phyloP scores from a whole-genome alignment of 35 echinoderm and acorn worm genomes.

The Eucidaris tribuloides region DNA sequence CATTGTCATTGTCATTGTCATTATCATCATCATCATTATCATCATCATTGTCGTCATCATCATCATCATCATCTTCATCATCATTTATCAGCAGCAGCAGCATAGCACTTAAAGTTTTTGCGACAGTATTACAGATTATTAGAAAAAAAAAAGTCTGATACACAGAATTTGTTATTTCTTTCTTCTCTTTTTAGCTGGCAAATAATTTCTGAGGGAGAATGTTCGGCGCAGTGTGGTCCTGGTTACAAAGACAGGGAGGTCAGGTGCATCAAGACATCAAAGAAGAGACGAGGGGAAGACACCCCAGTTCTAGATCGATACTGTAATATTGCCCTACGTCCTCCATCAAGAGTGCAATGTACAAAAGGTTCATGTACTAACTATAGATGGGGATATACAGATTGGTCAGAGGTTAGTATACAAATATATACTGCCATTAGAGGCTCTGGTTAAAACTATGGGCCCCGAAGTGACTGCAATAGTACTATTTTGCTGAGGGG shows the following conservation, averaged over 20 bases:
- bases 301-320: neutral
- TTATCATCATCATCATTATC: neutral
- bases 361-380: slow-evolving; percentile 10
- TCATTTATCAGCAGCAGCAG: neutral
- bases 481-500: neutral
- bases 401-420: slow-evolving; percentile 68
- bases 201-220: slow-evolving; percentile 45
- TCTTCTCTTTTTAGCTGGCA: slow-evolving; percentile 40
- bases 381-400: slow-evolving; percentile 48
- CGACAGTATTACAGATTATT: neutral
- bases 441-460: no score
- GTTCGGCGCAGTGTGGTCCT: slow-evolving; percentile 41
- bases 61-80: neutral
- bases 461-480: neutral
- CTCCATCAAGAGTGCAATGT: slow-evolving; percentile 47
- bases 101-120: neutral
- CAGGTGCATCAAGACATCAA: slow-evolving; percentile 60
- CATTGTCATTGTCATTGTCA: neutral
- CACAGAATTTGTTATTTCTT: neutral
- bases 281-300: neutral
- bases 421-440: no score
- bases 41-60: no score
- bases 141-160: neutral
- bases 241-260: slow-evolving; percentile 30
- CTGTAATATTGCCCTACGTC: slow-evolving; percentile 33